Percentiles rank a stretch among this genome's conserved stretches.
Conservation (phyloP, 2,797 vertebrate genomes). For the Pseudochirops corinnae region DNA sequence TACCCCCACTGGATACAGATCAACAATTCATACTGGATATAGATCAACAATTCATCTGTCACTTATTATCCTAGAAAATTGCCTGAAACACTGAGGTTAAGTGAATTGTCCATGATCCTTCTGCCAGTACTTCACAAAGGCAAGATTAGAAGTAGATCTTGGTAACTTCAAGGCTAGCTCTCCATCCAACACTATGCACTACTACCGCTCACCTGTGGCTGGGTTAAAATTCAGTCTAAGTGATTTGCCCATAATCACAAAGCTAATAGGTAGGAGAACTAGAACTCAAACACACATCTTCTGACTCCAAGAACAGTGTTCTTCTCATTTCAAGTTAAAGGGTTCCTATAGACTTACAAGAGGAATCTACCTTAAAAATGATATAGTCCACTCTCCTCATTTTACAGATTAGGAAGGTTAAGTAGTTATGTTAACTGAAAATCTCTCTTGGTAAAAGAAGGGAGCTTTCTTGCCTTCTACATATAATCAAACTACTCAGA, state of each 20-base stretch:
- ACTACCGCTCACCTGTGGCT: background rate
- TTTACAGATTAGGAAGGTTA: background rate
- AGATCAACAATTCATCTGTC: background rate
- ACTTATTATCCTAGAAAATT: background rate
- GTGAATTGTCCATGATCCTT: background rate
- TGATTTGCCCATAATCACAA: background rate
- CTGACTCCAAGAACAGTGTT: background rate
- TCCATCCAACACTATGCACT: background rate
- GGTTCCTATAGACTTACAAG: too few relatives aligned
- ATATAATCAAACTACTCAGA: background rate
- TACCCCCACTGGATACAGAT: background rate
- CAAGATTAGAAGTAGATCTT: background rate
- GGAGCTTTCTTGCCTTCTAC: background rate
- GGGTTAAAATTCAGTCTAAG: background rate
- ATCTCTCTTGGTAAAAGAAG: background rate
- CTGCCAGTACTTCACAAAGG: background rate
- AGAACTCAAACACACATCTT: background rate
- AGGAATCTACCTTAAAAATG: too few relatives aligned
- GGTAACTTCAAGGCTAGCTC: background rate
- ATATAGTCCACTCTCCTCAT: background rate
- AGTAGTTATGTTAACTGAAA: background rate
- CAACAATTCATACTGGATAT: too few relatives aligned
- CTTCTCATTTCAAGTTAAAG: too few relatives aligned
- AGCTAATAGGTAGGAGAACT: background rate
- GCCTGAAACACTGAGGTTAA: background rate